phyloP scores from a whole-genome alignment of 1,140 invertebrate species.

The Sesamia nonagrioides region DNA sequence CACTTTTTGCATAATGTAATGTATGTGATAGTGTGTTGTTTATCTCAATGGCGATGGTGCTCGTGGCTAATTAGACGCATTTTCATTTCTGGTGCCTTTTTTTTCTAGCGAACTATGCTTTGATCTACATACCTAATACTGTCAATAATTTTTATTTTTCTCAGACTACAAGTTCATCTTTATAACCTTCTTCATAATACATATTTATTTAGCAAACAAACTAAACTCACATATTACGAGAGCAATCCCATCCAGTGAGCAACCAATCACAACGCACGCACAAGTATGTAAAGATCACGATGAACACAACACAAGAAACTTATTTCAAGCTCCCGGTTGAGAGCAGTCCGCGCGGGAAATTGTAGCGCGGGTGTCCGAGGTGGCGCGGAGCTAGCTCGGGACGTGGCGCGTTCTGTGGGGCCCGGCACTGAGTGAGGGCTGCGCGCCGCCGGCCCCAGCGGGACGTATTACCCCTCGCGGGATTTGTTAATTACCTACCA shows the following conservation, averaged over 20 bases:
- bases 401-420: background rate
- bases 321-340: background rate
- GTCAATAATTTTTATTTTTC: too few species aligned
- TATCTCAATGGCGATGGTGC: too few species aligned
- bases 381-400: background rate
- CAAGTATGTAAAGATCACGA: background rate
- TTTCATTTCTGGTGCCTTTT: too few species aligned
- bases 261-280: background rate
- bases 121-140: too few species aligned
- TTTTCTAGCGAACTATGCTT: too few species aligned
- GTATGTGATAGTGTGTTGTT: too few species aligned
- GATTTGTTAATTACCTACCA: slow-evolving; percentile 32
- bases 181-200: too few species aligned
- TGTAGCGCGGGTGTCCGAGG: background rate
- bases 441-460: slow-evolving; percentile 2
- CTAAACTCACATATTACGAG: background rate
- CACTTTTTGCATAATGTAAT: too few species aligned
- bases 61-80: too few species aligned
- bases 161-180: too few species aligned
- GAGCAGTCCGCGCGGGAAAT: background rate
- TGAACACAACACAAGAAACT: background rate
- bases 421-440: background rate
- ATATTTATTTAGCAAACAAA: background rate
- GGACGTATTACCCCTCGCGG: background rate
- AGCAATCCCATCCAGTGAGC: background rate